Conservation (phyloP, 2,797 vertebrate genomes). For the Orestias chungarensis region DNA sequence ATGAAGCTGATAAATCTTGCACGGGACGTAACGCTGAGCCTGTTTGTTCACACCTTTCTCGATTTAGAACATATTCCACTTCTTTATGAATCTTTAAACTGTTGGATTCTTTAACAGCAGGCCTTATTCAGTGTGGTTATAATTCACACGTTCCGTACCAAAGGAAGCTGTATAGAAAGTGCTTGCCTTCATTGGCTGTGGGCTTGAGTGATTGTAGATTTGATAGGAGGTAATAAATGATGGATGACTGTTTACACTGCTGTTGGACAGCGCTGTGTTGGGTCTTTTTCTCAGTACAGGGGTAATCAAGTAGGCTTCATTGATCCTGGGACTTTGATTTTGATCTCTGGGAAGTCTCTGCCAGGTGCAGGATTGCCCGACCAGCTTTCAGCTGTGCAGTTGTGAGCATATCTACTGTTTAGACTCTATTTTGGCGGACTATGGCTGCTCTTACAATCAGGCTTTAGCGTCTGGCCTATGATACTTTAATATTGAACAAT, state of each 20-base stretch:
- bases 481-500: conserved; percentile 16
- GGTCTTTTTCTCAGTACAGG: conserved; percentile 29
- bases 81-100: conserved; percentile 64
- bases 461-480: conserved; percentile 22
- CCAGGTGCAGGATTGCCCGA: conserved; percentile 24
- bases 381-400: conserved; percentile 41
- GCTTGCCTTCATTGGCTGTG: conserved; percentile 30
- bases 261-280: conserved; percentile 18
- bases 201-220: conserved; percentile 47
- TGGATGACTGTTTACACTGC: conserved; percentile 52
- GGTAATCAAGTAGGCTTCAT: conserved; percentile 46
- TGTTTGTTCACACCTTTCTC: conserved; percentile 29
- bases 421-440: conserved; percentile 7
- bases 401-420: neutral
- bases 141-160: conserved; percentile 31
- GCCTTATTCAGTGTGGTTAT: conserved; percentile 25
- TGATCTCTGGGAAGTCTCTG: conserved; percentile 49
- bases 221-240: conserved; percentile 59
- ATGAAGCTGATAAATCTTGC: conserved; percentile 53
- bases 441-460: neutral
- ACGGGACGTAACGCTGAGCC: conserved; percentile 23
- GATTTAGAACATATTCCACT: conserved; percentile 51
- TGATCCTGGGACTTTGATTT: conserved; percentile 37
- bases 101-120: conserved; percentile 53
- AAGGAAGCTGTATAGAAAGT: conserved; percentile 31